Evolutionary conservation across 1,140 invertebrate genomes (phyloP).

Genomic region (Drosophila tsacasi): DNA sequence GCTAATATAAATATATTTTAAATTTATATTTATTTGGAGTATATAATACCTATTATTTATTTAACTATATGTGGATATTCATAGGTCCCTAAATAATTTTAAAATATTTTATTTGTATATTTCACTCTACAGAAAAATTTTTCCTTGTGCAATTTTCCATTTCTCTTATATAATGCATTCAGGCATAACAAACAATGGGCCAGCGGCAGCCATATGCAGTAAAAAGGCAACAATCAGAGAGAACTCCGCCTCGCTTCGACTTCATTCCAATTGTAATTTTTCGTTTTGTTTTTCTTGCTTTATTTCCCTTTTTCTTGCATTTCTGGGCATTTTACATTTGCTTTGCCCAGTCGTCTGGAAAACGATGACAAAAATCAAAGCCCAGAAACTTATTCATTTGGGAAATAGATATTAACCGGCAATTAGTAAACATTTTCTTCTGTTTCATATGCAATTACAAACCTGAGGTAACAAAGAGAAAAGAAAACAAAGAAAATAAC

Average conservation of each 20-base stretch:
- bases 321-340: conserved; percentile 27
- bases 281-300: conserved; percentile 30
- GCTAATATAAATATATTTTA: not conserved
- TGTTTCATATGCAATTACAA: conserved; percentile 34
- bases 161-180: conserved; percentile 37
- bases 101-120: no score
- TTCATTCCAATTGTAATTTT: conserved; percentile 42
- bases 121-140: not conserved
- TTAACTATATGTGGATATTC: no score
- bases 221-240: conserved; percentile 37
- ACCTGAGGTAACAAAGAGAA: conserved; percentile 42
- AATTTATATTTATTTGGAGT: not conserved
- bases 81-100: no score
- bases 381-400: conserved; percentile 69
- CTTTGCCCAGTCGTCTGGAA: conserved; percentile 44
- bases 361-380: conserved; percentile 55
- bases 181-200: conserved; percentile 48
- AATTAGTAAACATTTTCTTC: conserved; percentile 55
- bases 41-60: not conserved
- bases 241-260: conserved; percentile 22
- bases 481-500: no score
- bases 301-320: conserved; percentile 20
- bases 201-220: conserved; percentile 38
- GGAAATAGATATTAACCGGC: conserved; percentile 73
- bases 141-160: conserved; percentile 2